Conservation (phyloP, 2,888 invertebrate species). For the Metacarcinus magister region DNA sequence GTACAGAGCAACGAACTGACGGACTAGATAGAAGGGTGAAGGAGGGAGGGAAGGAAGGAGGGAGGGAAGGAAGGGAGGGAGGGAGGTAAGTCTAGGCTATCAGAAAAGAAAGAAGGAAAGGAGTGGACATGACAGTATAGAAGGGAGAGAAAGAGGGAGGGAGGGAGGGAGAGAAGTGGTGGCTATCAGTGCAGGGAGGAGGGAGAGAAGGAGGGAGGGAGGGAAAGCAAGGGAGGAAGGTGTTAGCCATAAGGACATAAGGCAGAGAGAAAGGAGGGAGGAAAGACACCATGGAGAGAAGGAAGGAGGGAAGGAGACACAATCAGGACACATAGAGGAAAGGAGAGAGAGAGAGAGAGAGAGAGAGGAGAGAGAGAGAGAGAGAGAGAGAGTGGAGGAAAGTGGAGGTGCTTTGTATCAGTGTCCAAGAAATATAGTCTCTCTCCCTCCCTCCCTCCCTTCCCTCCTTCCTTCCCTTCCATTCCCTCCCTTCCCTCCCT, state of each 20-base stretch:
- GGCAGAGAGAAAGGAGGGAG: neutral
- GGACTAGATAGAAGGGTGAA: neutral
- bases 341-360: neutral
- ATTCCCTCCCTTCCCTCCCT: neutral
- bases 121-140: neutral
- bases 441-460: neutral
- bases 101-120: neutral
- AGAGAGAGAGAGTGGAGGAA: conserved; percentile 52
- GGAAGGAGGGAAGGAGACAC: neutral
- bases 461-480: neutral
- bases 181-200: neutral
- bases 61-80: neutral
- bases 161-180: neutral
- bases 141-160: neutral
- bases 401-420: neutral
- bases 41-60: neutral
- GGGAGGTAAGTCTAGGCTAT: neutral
- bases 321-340: neutral
- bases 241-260: neutral
- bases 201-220: neutral
- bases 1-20: neutral
- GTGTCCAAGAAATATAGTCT: neutral
- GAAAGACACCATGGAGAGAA: too few species aligned
- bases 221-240: neutral
- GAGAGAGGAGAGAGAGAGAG: conserved; percentile 39